phyloP scores from a whole-genome alignment of 1,140 invertebrate species.

The Penaeus chinensis region DNA sequence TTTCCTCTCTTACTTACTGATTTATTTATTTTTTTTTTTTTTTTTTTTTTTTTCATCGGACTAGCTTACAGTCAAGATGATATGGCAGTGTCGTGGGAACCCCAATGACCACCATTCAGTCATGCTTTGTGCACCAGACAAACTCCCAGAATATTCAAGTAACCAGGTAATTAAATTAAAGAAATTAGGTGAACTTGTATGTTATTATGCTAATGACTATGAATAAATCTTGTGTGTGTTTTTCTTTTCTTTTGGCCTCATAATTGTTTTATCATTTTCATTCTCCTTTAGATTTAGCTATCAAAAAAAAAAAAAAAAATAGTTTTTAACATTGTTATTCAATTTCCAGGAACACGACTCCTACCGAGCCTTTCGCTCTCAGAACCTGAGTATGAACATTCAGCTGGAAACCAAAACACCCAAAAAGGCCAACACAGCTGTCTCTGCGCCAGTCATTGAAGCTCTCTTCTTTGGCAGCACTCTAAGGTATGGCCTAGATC shows the following conservation, averaged over 20 bases:
- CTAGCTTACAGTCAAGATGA: conserved; percentile 81
- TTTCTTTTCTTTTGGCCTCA: neutral
- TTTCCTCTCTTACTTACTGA: neutral
- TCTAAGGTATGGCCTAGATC: conserved; percentile 70
- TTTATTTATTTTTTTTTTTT: conserved; percentile 2
- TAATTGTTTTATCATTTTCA: neutral
- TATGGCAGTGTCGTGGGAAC: conserved; percentile 93
- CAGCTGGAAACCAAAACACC: conserved; percentile 86
- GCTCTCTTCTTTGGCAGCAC: conserved; percentile 92
- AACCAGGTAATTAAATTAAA: conserved; percentile 76
- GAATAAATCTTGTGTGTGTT: neutral
- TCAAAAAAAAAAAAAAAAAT: conserved; percentile 39
- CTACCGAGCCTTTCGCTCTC: conserved; percentile 88
- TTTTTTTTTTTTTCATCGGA: neutral
- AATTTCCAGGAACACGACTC: conserved; percentile 70
- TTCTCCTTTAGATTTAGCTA: neutral
- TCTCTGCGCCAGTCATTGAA: conserved; percentile 73
- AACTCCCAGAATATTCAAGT: conserved; percentile 96
- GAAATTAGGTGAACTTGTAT: neutral
- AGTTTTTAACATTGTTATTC: conserved; percentile 3
- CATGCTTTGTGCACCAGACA: conserved; percentile 95
- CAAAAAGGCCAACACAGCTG: conserved; percentile 55
- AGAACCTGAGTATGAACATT: conserved; percentile 89
- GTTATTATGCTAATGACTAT: conserved; percentile 28
- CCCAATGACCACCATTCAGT: conserved; percentile 96